A percentile compares a stretch with the other conserved stretches of the same genome.
phyloP scores from a whole-genome alignment of 2,113 vertebrate genomes.

The Micromys minutus region DNA sequence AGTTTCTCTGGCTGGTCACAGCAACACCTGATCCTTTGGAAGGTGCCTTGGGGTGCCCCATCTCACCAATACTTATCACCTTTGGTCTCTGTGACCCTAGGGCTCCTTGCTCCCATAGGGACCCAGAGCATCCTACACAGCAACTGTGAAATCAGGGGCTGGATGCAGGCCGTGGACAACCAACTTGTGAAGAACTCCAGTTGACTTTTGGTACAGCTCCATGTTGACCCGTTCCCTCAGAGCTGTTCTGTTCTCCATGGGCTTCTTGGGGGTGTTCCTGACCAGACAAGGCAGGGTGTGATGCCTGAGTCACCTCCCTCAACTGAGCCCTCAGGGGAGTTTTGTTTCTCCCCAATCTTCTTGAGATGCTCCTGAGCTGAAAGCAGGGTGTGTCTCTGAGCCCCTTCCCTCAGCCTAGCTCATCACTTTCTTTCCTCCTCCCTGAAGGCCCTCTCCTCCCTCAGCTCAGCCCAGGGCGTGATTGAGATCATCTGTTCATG shows the following conservation, averaged over 20 bases:
- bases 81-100: rapidly evolving
- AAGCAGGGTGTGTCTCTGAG: no score
- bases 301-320: background rate
- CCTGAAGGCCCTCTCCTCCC: background rate
- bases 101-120: background rate
- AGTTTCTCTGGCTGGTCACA: background rate
- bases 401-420: background rate
- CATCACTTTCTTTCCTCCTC: slow-evolving; percentile 58
- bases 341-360: background rate
- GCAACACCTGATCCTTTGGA: background rate
- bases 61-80: slow-evolving; percentile 69
- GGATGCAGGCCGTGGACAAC: slow-evolving; percentile 47
- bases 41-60: no score
- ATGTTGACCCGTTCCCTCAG: background rate
- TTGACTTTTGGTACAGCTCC: background rate
- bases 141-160: rapidly evolving
- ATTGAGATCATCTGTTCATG: background rate
- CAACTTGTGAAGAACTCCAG: slow-evolving; percentile 44
- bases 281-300: background rate
- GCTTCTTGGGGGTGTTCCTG: background rate
- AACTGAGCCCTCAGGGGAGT: background rate
- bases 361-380: background rate
- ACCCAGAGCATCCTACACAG: background rate
- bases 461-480: rapidly evolving
- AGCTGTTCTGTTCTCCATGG: background rate